A percentile compares a stretch with the other conserved stretches of the same genome.
phyloP scores from a whole-genome alignment of 1,140 invertebrate species.

The Ceratitis capitata region DNA sequence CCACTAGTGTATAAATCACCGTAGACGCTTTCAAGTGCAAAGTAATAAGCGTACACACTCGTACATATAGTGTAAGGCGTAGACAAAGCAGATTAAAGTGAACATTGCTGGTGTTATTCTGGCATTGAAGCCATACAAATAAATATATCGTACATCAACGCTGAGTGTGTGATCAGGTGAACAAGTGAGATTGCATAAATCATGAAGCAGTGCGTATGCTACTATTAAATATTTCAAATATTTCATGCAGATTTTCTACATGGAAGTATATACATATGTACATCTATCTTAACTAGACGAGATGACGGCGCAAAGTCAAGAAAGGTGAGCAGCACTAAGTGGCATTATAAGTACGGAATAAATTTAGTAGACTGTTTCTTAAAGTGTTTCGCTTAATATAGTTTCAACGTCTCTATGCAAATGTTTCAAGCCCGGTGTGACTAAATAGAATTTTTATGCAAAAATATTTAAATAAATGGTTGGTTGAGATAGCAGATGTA shows the following conservation, averaged over 20 bases:
- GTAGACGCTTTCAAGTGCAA: constrained; percentile 17
- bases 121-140: not conserved
- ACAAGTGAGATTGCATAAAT: not conserved
- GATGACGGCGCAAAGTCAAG: not conserved
- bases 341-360: not conserved
- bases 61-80: not conserved
- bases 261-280: not conserved
- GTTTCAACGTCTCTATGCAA: too few species aligned
- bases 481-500: too few species aligned
- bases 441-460: too few species aligned
- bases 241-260: not conserved
- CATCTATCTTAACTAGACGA: not conserved
- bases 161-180: not conserved
- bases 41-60: not conserved
- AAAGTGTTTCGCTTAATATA: too few species aligned
- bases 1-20: not conserved
- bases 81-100: constrained; percentile 25
- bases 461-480: too few species aligned
- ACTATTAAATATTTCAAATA: not conserved
- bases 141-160: too few species aligned
- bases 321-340: not conserved
- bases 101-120: not conserved
- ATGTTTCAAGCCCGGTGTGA: too few species aligned
- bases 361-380: too few species aligned
- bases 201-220: constrained; percentile 3